Base-by-base conservation (phyloP, 2,797 vertebrate species). In the Bufotes viridis region DNA sequence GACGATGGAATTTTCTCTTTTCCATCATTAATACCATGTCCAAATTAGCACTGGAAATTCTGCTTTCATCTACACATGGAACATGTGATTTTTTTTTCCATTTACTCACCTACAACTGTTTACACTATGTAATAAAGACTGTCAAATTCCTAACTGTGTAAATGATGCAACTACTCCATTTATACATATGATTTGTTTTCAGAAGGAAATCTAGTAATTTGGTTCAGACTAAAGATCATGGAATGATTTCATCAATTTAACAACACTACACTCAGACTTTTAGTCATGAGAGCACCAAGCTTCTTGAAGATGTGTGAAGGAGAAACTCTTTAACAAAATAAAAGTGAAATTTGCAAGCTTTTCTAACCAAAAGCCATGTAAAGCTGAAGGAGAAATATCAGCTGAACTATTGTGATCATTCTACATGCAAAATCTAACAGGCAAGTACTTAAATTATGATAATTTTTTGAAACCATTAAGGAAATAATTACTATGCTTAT, bases 61-160 rank as follows among this genome's bases (percentile, higher is more conserved):
- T 78, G 18, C 11, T 67, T 67, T 61, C 34, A 84, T 65, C 34
- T 85, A 55, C 29, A 84, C 12, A 85, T 81, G 82, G 82, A 88
- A 85, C 15, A 88, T 79, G 34, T 82, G 61, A 34, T 34, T 60
- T 72, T 78, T 75, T 65, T 88, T 88, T 88, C 87, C 82, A 88
- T 85, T 82, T 58, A 82, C 49, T 87, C 70, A 82, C 78, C 78
- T 81, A 81, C 20, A 84, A 65, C 55, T 57, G 20, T 70, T 88
- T 84, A 70, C 60, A 65, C 55, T 79, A 70, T 42, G 51, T 84
- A 82, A 83, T 58, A 70, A 29, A 60, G 63, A 57, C 74, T 84
- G 87, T 78, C 87, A 84, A 10, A 78, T 67, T 83, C 20, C 57
- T 2, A 76, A 84, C 70, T 63, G 70, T 53, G 58, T 34, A 84